Evolutionary conservation across 2,113 vertebrate species (phyloP).

Genomic region (Archilochus colubris): DNA sequence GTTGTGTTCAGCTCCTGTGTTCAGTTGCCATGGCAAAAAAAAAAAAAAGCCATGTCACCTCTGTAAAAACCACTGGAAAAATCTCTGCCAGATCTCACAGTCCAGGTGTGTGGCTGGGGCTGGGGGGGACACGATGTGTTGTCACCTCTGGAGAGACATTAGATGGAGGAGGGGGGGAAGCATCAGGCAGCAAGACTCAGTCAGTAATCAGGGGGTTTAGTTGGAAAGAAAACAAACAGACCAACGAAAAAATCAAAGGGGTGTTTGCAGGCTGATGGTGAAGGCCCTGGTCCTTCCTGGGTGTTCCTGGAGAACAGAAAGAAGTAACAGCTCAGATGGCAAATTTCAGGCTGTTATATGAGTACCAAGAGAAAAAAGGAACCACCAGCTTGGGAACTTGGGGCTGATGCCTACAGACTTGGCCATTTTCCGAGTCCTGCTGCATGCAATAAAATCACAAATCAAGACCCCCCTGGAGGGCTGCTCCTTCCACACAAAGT

Average conservation of each 20-base stretch:
- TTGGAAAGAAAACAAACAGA: not conserved
- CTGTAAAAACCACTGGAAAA: not conserved
- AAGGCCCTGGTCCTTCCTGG: not conserved
- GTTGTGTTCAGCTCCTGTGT: not conserved
- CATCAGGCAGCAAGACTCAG: not conserved
- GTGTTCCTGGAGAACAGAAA: not conserved
- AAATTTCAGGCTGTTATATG: not conserved
- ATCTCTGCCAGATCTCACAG: not conserved
- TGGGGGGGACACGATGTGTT: not conserved
- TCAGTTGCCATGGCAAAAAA: conserved; percentile 64
- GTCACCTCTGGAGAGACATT: not conserved
- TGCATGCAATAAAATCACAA: not conserved
- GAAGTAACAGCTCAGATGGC: not conserved
- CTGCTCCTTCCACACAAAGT: not conserved
- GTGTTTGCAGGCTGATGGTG: not conserved
- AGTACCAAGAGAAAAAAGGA: not conserved
- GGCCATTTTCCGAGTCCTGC: not conserved
- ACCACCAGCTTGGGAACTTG: not conserved
- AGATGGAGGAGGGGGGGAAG: not conserved
- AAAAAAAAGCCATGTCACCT: conserved; percentile 36
- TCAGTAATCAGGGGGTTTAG: accelerated
- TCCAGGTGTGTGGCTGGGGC: not conserved
- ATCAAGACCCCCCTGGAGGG: not conserved
- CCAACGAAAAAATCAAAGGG: too few species aligned
- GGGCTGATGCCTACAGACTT: not conserved